Evolutionary conservation across 92 coral and sea anemone genomes (phyloP).

Genomic region (Paragorgia papillata): DNA sequence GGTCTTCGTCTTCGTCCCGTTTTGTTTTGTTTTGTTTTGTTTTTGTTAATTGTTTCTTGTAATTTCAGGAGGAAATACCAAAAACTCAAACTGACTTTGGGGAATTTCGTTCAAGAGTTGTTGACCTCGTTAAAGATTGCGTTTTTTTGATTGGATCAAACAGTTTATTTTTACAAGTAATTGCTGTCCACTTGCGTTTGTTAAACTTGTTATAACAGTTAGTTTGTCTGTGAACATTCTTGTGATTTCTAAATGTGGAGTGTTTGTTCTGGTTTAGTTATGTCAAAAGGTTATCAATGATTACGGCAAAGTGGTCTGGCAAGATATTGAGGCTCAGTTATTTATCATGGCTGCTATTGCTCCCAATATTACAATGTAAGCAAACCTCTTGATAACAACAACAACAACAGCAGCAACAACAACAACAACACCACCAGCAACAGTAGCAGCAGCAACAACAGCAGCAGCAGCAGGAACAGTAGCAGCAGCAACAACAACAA

Average conservation of each 20-base stretch:
- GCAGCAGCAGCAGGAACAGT: no score
- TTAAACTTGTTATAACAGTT: neutral
- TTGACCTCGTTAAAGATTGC: constrained; percentile 93
- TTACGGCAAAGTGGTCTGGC: constrained; percentile 75
- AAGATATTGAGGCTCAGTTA: constrained; percentile 78
- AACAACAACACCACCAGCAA: no score
- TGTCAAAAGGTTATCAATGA: constrained; percentile 74
- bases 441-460: no score
- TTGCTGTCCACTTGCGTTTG: no score
- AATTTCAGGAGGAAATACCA: constrained; percentile 78
- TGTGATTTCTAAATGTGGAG: neutral
- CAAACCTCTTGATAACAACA: neutral
- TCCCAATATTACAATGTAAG: constrained; percentile 82
- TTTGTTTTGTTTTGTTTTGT: neutral
- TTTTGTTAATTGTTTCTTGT: constrained; percentile 3
- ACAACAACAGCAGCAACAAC: no score
- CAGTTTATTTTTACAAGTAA: constrained; percentile 83
- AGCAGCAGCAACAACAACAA: no score
- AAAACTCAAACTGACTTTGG: constrained; percentile 81
- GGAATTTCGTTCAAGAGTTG: constrained; percentile 89
- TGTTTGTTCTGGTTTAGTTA: constrained; percentile 59
- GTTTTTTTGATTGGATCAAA: constrained; percentile 92
- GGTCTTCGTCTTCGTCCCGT: neutral
- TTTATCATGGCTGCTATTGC: constrained; percentile 97
- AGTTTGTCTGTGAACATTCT: no score